Evolutionary conservation across 2,888 invertebrate species (phyloP).

Genomic region (Melanotus villosus): DNA sequence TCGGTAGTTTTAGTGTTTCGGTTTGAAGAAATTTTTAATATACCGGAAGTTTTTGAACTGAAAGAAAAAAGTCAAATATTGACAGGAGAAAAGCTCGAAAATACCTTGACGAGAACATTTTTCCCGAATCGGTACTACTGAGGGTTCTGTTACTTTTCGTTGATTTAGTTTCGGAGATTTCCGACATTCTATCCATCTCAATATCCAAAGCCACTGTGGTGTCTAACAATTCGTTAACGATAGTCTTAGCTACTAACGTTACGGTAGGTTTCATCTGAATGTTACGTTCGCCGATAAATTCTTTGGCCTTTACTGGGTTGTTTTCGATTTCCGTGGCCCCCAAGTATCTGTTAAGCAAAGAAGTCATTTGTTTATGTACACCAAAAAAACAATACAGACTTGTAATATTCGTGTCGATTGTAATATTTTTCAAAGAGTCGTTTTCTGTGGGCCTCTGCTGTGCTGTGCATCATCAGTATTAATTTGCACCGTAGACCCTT

Average conservation of each 20-base stretch:
- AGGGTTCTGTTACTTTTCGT: too few relatives aligned
- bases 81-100: too few relatives aligned
- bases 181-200: too few relatives aligned
- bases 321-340: slow-evolving; percentile 22
- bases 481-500: slow-evolving; percentile 63
- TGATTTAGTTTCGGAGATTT: too few relatives aligned
- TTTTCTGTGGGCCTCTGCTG: slow-evolving; percentile 60
- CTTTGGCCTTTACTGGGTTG: slow-evolving; percentile 18
- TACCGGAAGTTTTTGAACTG: slow-evolving; percentile 22
- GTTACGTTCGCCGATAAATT: slow-evolving; percentile 1
- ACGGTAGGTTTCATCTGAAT: neutral
- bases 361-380: neutral
- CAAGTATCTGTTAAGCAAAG: neutral
- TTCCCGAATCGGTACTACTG: too few relatives aligned
- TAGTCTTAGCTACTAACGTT: neutral
- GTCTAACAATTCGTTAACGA: neutral
- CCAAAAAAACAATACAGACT: too few relatives aligned
- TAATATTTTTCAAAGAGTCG: slow-evolving; percentile 60
- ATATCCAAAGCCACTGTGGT: too few relatives aligned
- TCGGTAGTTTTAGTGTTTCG: neutral
- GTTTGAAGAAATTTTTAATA: slow-evolving; percentile 2
- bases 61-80: too few relatives aligned
- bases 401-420: neutral
- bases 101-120: too few relatives aligned
- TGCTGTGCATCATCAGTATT: slow-evolving; percentile 63